Evolutionary conservation across 2,113 vertebrate genomes (phyloP), one percentile per base, ranked within the genome.

Genomic region (Gambusia affinis): DNA sequence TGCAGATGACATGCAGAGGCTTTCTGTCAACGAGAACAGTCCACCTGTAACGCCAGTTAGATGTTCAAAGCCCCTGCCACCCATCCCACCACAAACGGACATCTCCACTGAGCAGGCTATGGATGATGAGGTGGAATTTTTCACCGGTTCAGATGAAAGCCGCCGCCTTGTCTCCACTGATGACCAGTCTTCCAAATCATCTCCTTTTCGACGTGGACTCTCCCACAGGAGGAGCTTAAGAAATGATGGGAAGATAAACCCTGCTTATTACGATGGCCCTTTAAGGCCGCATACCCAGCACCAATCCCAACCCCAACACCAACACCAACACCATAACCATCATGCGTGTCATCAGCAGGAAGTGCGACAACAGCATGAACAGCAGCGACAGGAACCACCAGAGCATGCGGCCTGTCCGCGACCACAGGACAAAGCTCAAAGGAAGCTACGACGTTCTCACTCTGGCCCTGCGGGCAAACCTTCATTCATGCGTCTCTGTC

Each of bases 391-490:
- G 64, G 81, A 91, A 22, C 77, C 75, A 12, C 83, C 86, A 29
- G 79, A 76, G 78, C 62, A 67, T 4, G 83, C 65, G 60, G 60
- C 73, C 3, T 81, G 79, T 74, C 85, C 79, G 8, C 89, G 91
- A 51, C 90, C 90, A 72, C 92, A 93, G 6, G 90, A 96, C 27
- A 96, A 96, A 39, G 60, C 93, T 87, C 97, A 96, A 81, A 95
- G 96, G 8, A 93, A 92, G 74, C 85, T 99, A n/a, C 89, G 96
- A 5, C 92, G 98, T 66, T 98, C 96, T 1, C 97, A 97, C 75
- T 99, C 97, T 0, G 97, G 97, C 12, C 98, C 98, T 0, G 96
- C 97, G 0, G 97, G 98, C 88, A 99, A 99, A 89, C 94, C 95
- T 0, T 88, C 87, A 0, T 64, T 92, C 37, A 78, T 95, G 24